Base-by-base conservation (phyloP, 1,140 invertebrate genomes). In the Phymastichus coffea region DNA sequence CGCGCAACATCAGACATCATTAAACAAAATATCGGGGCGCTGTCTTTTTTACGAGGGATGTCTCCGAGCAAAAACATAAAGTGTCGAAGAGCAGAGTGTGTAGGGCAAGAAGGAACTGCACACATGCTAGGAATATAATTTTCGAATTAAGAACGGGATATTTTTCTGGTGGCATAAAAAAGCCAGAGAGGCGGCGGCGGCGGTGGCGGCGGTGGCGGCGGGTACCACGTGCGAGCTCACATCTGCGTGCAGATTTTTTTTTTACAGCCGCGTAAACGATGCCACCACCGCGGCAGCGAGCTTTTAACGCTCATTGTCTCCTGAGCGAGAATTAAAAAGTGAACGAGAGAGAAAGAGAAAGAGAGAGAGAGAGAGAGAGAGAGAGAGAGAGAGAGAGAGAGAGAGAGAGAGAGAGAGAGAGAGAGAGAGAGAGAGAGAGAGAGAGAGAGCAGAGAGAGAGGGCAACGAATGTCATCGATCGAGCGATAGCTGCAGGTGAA, bases 401-500 rank as follows among this genome's bases (percentile, higher is more conserved):
- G 20, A 23, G 30, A n/a, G 2, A 23, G 14, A 46, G 44, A 28
- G 44, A 28, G n/a, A 35, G 15, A 35, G 19, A 35, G 17, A 52
- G 22, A 52, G n/a, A 25, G 22, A 15, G 20, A n/a, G 20, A 4
- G 19, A 23, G 48, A 9, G 17, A 2, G 28, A 9, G 7, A 25
- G 17, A 37, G 33, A 25, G 1, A 17, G 20, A 23, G 30, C 33
- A 28, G 59, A 57, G 44, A 57, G 46, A 57, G 47, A 44, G 46
- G 33, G 41, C 47, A 57, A 57, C 44, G 47, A 58, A 52, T 33
- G 12, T 33, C 12, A 7, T 33, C 28, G 12, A 12, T 12, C 6
- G 52, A 22, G 30, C 15, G 6, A 40, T 26, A 7, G n/a, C 1
- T 10, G 22, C 48, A 49, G 55, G 55, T 58, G 41, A 53, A 60